A percentile compares a stretch with the other conserved stretches of the same genome.
Evolutionary conservation across 1,140 invertebrate species (phyloP).

Genomic region (Drosophila elegans): DNA sequence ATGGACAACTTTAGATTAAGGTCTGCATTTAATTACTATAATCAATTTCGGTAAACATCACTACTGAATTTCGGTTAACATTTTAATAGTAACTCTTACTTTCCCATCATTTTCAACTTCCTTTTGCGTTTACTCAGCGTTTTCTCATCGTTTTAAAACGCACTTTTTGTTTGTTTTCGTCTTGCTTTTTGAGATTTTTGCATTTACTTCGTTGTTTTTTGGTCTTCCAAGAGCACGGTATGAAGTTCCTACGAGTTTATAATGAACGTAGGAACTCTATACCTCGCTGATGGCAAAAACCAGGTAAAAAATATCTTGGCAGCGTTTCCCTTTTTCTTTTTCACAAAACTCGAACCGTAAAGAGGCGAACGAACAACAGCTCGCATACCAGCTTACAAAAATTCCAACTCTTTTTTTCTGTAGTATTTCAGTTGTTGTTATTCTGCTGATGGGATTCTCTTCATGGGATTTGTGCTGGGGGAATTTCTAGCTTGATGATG

Average conservation of each 20-base stretch:
- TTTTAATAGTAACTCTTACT: slow-evolving; percentile 15
- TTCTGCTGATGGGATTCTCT: slow-evolving; percentile 27
- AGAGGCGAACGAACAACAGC: slow-evolving; percentile 34
- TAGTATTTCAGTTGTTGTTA: slow-evolving; percentile 32
- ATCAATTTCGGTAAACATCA: not conserved
- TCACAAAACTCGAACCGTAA: slow-evolving; percentile 42
- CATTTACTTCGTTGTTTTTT: slow-evolving; percentile 67
- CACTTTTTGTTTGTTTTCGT: slow-evolving; percentile 18
- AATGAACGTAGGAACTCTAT: slow-evolving; percentile 85
- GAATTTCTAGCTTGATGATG: slow-evolving; percentile 33
- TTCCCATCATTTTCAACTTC: slow-evolving; percentile 17
- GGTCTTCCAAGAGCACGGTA: slow-evolving; percentile 85
- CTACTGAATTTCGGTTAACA: not conserved
- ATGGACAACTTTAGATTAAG: not conserved
- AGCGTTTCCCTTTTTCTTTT: slow-evolving; percentile 48
- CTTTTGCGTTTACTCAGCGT: not conserved
- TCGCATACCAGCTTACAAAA: slow-evolving; percentile 50
- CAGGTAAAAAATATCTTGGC: slow-evolving; percentile 71
- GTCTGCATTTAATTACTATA: not conserved
- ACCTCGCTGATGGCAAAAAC: slow-evolving; percentile 85
- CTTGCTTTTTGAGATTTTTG: slow-evolving; percentile 15
- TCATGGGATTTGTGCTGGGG: slow-evolving; percentile 44
- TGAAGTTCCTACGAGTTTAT: slow-evolving; percentile 85
- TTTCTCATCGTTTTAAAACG: slow-evolving; percentile 15
- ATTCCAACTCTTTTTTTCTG: slow-evolving; percentile 47